Evolutionary conservation across 2,797 vertebrate species (phyloP).

Genomic region (Pipistrellus nathusii): DNA sequence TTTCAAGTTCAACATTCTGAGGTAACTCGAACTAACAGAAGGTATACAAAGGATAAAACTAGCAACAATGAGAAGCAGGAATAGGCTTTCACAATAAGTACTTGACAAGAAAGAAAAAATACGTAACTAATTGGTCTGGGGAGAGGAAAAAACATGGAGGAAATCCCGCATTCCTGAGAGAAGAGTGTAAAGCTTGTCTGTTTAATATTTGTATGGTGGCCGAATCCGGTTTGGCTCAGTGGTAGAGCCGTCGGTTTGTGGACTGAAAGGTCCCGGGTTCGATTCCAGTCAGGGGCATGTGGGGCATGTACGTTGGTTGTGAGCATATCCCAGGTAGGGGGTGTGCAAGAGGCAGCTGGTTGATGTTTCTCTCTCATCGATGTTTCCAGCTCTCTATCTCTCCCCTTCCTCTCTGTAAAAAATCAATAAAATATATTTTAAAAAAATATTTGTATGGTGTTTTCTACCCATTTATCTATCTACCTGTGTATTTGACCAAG

Average conservation of each 20-base stretch:
- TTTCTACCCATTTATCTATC: background rate
- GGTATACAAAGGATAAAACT: slow-evolving; percentile 26
- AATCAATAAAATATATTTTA: too few species aligned
- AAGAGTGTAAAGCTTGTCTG: background rate
- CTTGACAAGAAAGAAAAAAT: slow-evolving; percentile 34
- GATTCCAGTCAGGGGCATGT: too few species aligned
- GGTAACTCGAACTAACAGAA: slow-evolving; percentile 44
- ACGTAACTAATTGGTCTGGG: background rate
- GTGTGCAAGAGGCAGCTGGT: too few species aligned
- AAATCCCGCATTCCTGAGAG: background rate
- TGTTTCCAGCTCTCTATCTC: too few species aligned
- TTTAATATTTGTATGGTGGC: background rate
- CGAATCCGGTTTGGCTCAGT: too few species aligned
- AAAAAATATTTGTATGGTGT: background rate
- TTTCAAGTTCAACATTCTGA: slow-evolving; percentile 54
- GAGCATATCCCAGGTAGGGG: too few species aligned
- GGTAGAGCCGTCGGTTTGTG: too few species aligned
- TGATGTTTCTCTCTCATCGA: too few species aligned
- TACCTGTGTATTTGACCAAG: slow-evolving; percentile 9
- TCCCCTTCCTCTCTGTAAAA: too few species aligned
- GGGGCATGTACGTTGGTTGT: too few species aligned
- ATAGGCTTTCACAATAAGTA: background rate
- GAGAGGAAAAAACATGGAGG: background rate
- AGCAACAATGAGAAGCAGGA: background rate
- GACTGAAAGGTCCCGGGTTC: too few species aligned